These are phyloP conservation scores for Himalopsyche japonica DNA, from an alignment of 2,888 invertebrate genomes.

Conservation along the genomic window DNA sequence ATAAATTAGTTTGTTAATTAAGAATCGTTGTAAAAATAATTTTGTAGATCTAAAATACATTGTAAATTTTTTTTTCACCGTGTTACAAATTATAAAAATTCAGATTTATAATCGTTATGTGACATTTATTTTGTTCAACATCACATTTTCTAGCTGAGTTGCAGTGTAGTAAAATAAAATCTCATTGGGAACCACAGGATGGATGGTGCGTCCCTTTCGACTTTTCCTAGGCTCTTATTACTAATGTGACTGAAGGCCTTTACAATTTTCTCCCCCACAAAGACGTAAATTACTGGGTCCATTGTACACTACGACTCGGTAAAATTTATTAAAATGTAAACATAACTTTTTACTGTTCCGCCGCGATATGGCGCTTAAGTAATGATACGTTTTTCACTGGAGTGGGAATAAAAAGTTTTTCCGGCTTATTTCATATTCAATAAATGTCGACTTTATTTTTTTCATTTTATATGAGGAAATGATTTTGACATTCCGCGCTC, in stretches of 20 bases:
- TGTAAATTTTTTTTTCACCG: too few relatives aligned
- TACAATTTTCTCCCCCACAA: not conserved
- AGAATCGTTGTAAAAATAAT: too few relatives aligned
- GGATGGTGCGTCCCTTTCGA: not conserved
- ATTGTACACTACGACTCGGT: conserved; percentile 16
- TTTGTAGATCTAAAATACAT: too few relatives aligned
- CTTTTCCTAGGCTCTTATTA: not conserved
- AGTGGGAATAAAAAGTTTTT: not conserved
- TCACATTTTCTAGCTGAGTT: too few relatives aligned
- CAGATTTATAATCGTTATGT: too few relatives aligned
- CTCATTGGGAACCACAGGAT: not conserved
- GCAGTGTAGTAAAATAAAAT: not conserved
- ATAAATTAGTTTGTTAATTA: too few relatives aligned
- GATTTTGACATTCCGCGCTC: not conserved
- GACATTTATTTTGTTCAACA: too few relatives aligned
- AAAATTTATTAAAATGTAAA: conserved; percentile 33
- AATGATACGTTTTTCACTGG: conserved; percentile 13
- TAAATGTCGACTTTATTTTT: not conserved
- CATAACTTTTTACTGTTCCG: conserved; percentile 29
- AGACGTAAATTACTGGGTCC: conserved; percentile 24
- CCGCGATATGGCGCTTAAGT: conserved; percentile 27
- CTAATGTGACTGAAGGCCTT: not conserved
- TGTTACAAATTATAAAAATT: too few relatives aligned
- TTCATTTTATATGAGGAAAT: not conserved
- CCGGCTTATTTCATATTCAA: not conserved